phyloP scores from a whole-genome alignment of 2,888 invertebrate species.

The Drosophila rubida region DNA sequence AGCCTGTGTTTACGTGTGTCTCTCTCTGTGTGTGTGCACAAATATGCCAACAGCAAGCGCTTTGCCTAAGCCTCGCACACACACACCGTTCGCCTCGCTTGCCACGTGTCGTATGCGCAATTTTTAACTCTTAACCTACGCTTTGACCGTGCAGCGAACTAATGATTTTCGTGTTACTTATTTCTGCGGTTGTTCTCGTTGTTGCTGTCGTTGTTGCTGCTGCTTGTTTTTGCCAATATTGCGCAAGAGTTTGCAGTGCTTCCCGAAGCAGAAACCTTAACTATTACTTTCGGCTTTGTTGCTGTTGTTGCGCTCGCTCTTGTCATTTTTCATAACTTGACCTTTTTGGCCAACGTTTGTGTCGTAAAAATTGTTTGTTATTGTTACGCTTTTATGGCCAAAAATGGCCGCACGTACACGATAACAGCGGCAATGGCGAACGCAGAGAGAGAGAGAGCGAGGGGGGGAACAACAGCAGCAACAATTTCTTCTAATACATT shows the following conservation, averaged over 20 bases:
- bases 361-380: slow-evolving; percentile 65
- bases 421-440: slow-evolving; percentile 35
- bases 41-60: slow-evolving; percentile 70
- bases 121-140: slow-evolving; percentile 39
- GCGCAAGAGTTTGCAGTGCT: slow-evolving; percentile 50
- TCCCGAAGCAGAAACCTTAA: slow-evolving; percentile 44
- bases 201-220: slow-evolving; percentile 10
- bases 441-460: too few species aligned
- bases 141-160: slow-evolving; percentile 36
- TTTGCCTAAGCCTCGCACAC: slow-evolving; percentile 33
- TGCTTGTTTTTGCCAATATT: slow-evolving; percentile 31
- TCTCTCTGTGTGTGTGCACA: slow-evolving; percentile 40
- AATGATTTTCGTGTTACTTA: slow-evolving; percentile 22
- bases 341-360: slow-evolving; percentile 63
- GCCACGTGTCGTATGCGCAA: slow-evolving; percentile 68
- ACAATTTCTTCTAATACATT: slow-evolving; percentile 67
- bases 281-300: slow-evolving; percentile 28
- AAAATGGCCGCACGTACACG: slow-evolving; percentile 60
- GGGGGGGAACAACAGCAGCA: slow-evolving; percentile 27
- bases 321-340: slow-evolving; percentile 70
- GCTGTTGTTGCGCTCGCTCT: slow-evolving; percentile 14
- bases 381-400: slow-evolving; percentile 69
- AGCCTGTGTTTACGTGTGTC: slow-evolving; percentile 7
- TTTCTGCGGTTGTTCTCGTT: slow-evolving; percentile 2
- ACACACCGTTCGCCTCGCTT: slow-evolving; percentile 26